phyloP scores from a whole-genome alignment of 2,113 vertebrate genomes.

The Urocolius indicus region DNA sequence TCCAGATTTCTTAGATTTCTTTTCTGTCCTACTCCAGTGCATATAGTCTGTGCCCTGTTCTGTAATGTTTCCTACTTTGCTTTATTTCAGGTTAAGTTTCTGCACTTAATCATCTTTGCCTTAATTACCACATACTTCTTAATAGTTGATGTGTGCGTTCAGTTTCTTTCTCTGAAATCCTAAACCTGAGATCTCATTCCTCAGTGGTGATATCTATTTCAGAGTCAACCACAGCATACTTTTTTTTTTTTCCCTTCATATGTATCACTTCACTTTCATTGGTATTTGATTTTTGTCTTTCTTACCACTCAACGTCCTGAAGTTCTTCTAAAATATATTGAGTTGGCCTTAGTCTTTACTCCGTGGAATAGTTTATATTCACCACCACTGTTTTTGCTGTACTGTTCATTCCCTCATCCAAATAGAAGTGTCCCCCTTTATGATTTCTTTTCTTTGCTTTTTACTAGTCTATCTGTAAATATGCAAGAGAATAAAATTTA shows the following conservation, averaged over 20 bases:
- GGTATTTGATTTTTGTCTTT: not conserved
- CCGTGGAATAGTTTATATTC: not conserved
- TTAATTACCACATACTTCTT: not conserved
- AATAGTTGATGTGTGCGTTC: not conserved
- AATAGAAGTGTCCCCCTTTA: not conserved
- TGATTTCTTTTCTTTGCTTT: not conserved
- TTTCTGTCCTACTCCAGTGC: not conserved
- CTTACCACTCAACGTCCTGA: not conserved
- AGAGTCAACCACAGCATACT: not conserved
- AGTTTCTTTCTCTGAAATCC: not conserved
- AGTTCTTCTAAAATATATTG: not conserved
- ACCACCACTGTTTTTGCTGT: not conserved
- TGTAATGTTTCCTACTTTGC: not conserved
- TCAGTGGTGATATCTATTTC: not conserved
- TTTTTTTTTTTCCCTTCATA: not conserved
- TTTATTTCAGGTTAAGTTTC: not conserved
- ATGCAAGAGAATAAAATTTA: not conserved
- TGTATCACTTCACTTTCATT: not conserved
- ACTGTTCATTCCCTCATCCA: not conserved
- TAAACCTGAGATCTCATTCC: not conserved
- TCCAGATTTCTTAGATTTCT: not conserved
- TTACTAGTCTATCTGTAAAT: not conserved
- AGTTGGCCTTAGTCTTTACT: not conserved
- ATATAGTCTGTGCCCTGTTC: not conserved
- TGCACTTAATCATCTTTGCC: not conserved